Evolutionary conservation across 2,888 invertebrate species (phyloP).

Genomic region (Sepiola atlantica): DNA sequence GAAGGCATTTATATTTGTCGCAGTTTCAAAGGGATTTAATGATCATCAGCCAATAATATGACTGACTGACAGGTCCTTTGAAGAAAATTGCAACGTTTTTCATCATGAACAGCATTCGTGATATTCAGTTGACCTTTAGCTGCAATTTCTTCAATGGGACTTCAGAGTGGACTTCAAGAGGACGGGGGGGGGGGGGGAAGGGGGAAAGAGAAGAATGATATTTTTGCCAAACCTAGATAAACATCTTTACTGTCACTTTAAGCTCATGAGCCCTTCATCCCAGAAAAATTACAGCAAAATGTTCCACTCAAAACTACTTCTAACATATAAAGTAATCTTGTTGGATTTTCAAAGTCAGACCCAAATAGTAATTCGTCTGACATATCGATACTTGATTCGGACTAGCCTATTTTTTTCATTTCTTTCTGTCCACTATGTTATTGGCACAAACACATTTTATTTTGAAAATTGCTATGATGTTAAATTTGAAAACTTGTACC

Average conservation of each 20-base stretch:
- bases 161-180: neutral
- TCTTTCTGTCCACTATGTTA: no score
- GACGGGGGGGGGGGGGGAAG: no score
- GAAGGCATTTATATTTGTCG: neutral
- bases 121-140: neutral
- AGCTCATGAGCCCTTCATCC: neutral
- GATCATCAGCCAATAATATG: constrained; percentile 71
- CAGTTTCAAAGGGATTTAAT: neutral
- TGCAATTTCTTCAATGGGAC: neutral
- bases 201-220: neutral
- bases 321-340: no score
- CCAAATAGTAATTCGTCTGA: no score
- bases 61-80: neutral
- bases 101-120: neutral
- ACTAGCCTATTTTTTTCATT: no score
- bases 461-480: no score
- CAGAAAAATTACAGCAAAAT: neutral
- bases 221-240: neutral
- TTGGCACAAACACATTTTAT: no score
- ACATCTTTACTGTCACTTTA: neutral
- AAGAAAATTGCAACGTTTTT: neutral
- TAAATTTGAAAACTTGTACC: no score
- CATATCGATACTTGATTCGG: no score
- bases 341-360: no score
- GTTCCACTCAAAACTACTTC: neutral